Conservation (phyloP, 2,888 invertebrate species). For the Pomacea canaliculata region DNA sequence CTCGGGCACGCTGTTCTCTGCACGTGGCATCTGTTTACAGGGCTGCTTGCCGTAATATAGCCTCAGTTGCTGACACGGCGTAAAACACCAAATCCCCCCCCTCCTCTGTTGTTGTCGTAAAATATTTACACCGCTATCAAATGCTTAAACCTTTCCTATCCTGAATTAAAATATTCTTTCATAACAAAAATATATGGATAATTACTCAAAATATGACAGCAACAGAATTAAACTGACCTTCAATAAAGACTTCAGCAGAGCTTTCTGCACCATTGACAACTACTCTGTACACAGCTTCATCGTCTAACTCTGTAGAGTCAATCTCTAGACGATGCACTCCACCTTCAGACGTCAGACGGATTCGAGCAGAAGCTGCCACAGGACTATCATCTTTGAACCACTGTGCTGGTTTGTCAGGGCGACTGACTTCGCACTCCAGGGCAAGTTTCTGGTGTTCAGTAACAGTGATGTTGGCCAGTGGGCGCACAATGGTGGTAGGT, state of each 20-base stretch:
- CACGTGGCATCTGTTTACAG: too few species aligned
- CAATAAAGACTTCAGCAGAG: constrained; percentile 82
- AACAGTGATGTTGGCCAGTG: constrained; percentile 55
- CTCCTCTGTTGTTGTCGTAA: too few species aligned
- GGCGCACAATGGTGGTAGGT: constrained; percentile 55
- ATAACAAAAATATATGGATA: too few species aligned
- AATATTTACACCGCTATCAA: neutral
- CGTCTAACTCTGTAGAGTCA: constrained; percentile 49
- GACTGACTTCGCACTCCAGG: constrained; percentile 62
- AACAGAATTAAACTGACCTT: constrained; percentile 70
- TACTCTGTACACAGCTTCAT: constrained; percentile 86
- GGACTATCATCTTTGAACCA: constrained; percentile 75
- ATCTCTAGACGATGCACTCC: constrained; percentile 56
- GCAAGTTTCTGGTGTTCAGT: constrained; percentile 60
- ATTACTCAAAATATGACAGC: too few species aligned
- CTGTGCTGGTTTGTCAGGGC: constrained; percentile 53
- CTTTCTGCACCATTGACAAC: constrained; percentile 77
- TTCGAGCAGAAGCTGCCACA: constrained; percentile 85
- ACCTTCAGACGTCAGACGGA: constrained; percentile 78
- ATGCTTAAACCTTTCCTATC: neutral
- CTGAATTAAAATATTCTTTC: too few species aligned
- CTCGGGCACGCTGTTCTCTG: too few species aligned
- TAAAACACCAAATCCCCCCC: too few species aligned
- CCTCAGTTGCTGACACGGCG: too few species aligned
- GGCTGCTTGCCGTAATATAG: too few species aligned